These are phyloP conservation scores for Mythimna albipuncta DNA, from an alignment of 2,888 invertebrate genomes.

Conservation along the genomic window DNA sequence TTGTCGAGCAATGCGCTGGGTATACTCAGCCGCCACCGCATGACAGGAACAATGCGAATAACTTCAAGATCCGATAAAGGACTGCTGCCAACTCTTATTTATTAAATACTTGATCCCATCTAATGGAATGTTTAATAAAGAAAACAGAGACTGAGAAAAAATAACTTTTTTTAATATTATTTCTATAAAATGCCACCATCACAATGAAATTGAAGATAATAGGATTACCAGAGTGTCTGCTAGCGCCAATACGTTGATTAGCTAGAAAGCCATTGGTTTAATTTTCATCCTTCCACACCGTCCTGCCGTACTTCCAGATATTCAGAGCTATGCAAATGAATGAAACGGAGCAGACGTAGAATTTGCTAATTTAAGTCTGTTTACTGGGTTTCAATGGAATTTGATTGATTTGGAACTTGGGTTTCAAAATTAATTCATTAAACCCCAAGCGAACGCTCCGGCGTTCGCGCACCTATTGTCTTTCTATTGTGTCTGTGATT, in stretches of 20 bases:
- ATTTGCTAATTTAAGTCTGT: conserved; percentile 3
- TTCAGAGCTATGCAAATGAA: neutral
- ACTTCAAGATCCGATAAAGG: neutral
- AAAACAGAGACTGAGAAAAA: neutral
- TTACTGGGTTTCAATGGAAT: neutral
- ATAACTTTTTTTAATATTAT: neutral
- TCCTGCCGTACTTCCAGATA: neutral
- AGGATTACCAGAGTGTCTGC: neutral
- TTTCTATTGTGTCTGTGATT: too few species aligned
- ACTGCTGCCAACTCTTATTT: conserved; percentile 1
- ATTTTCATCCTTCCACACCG: neutral
- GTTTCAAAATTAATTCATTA: neutral
- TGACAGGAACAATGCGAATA: neutral
- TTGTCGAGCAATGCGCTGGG: conserved; percentile 7
- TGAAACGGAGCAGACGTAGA: neutral
- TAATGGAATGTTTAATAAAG: neutral
- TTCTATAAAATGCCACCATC: neutral
- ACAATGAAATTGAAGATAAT: neutral
- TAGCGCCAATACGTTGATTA: neutral
- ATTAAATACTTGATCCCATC: neutral
- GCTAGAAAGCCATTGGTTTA: neutral
- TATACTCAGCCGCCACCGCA: neutral
- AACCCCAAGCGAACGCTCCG: too few species aligned
- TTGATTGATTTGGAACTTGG: too few species aligned
- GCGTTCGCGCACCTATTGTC: too few species aligned